Evolutionary conservation across 2,113 vertebrate genomes (phyloP), one percentile per base, ranked within the genome.

Genomic region (Chauna torquata): DNA sequence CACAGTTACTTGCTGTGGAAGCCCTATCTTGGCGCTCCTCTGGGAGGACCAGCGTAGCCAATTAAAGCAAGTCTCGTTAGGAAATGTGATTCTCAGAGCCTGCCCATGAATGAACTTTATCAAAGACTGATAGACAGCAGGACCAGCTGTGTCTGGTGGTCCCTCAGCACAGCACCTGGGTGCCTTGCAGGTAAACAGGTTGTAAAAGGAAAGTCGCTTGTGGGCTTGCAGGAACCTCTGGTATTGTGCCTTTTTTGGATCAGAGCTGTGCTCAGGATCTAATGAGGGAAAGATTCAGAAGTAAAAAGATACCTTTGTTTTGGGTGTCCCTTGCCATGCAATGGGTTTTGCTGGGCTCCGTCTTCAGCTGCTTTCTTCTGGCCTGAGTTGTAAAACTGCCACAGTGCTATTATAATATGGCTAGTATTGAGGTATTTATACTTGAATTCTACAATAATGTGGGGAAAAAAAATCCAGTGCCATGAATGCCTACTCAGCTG

Each of bases 361-460:
- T 32, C 16, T 75, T 79, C 52, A 69, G 42, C 61, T 88, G 52
- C 0, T 0, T 68, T 83, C 28, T 23, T 75, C 34, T 30, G 24
- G 9, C 19, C 65, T 11, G 25, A 74, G 36, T 8, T 68, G 23
- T 62, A 27, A n/a, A 80, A 77, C 8, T 36, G 27, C 58, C 28
- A 2, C 0, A 0, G 34, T 24, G 13, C 42, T 81, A 0, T 62
- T 91, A 64, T 59, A 6, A 9, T 32, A 25, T 54, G 85, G 19
- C 38, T n/a, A 16, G 11, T 34, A 40, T 55, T 82, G 0, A 24
- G 58, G 19, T 44, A 20, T n/a, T 62, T 87, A 5, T 22, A 20
- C 12, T 36, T 36, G n/a, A 88, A 54, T 64, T 90, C 27, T 22
- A 14, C 58, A 74, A 12, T 64, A 54, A 40, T 6, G 8, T 17